Base-by-base conservation (phyloP, 1,140 invertebrate species). In the Papilio machaon region DNA sequence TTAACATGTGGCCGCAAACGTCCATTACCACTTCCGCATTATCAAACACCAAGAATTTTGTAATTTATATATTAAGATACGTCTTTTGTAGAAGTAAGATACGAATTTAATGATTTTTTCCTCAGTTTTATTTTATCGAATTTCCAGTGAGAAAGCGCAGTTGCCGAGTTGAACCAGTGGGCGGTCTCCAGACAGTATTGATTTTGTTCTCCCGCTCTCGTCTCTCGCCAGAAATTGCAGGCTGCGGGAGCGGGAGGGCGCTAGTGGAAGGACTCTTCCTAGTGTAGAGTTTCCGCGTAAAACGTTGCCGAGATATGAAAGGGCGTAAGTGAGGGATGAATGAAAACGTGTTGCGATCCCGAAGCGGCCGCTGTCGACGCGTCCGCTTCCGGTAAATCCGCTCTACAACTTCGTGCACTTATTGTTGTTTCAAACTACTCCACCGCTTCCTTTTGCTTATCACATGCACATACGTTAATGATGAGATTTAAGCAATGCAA, bases 151-250 rank as follows among this genome's bases (percentile, higher is more conserved):
- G 91, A 91, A 92, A 94, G 92, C 91, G 91, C 91, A 92, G 92
- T 93, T 91, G 91, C 89, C 86, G 90, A 90, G 89, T 89, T 90
- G 90, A 90, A 89, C 91, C 85, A 84, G 92, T 90, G 90, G 93
- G 93, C 93, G 93, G 90, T 87, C 85, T 89, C 91, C 92, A 92
- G 92, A 92, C 93, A 91, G 90, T 94, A 94, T 94, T 93, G 93
- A 94, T 94, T 91, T 91, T 91, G 86, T 86, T 91, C 81, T 81
- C 83, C 85, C 87, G 87, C 90, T 90, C 87, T 88, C 87, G 81
- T 92, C 90, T 84, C 84, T 82, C 85, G 47, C 82, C 73, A 83
- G 78, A 84, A 78, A 82, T 82, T 78, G 78, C 73, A 73, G 82
- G 49, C 84, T 49, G 89, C 83, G 86, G 30, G 88, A 92, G 84